phyloP scores from a whole-genome alignment of 2,888 invertebrate genomes.

The Fragum whitleyi region DNA sequence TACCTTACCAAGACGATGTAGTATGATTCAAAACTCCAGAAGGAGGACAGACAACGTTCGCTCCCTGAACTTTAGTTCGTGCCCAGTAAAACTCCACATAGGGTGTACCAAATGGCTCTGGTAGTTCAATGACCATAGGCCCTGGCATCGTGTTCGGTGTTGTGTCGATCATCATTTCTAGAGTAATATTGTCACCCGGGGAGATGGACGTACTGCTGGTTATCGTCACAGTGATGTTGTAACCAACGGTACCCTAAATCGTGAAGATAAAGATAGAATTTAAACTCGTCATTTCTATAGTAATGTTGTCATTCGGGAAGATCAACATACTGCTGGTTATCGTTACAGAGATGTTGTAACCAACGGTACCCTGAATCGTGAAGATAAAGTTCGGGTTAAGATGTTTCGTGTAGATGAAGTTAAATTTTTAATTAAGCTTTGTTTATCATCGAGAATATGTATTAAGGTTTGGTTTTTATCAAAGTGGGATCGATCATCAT shows the following conservation, averaged over 20 bases:
- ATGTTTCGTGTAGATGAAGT: too few relatives aligned
- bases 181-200: neutral
- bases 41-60: slow-evolving; percentile 5
- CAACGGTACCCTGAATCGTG: neutral
- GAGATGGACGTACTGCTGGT: neutral
- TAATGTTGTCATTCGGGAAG: neutral
- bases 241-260: neutral
- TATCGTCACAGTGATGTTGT: neutral
- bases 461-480: too few relatives aligned
- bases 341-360: neutral
- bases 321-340: neutral
- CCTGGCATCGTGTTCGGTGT: neutral
- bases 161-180: neutral
- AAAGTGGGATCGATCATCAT: neutral
- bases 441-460: too few relatives aligned
- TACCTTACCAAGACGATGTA: neutral
- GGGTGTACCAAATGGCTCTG: neutral
- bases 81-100: slow-evolving; percentile 1
- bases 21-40: neutral
- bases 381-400: too few relatives aligned
- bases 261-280: too few relatives aligned
- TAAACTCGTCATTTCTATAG: too few relatives aligned
- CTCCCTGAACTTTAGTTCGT: neutral
- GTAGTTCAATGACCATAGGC: neutral
- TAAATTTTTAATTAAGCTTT: too few relatives aligned